Base-by-base conservation (phyloP, 2,888 invertebrate genomes). In the Hemistola chrysoprasaria region DNA sequence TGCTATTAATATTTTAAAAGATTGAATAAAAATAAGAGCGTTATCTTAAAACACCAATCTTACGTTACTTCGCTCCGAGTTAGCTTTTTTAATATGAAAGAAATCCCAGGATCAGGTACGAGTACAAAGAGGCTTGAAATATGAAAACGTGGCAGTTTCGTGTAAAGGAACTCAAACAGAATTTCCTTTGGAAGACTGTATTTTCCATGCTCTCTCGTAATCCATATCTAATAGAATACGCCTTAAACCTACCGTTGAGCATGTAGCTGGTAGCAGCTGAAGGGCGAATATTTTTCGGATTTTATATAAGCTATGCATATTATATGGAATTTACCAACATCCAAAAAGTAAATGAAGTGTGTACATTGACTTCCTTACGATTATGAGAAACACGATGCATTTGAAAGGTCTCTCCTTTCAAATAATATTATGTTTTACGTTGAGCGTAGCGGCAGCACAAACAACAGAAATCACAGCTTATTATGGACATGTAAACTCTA, bases 141-240 rank as follows among this genome's bases (percentile, higher is more conserved):
- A 60, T 59, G 55, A 56, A 59, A 63, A 52, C 58, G 49, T 54
- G 32, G 47, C 42, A 52, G 50, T 53, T 62, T 49, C 45, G 53
- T 64, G 56, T 55, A 59, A 60, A 67, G 56, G 52, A 62, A 56
- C 62, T 62, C 60, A 58, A 63, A 68, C 56, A 62, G 46, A 68
- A 65, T 58, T 56, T 60, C 47, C 42, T 43, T 52, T 33, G 26
- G 46, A 47, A 54, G 62, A 59, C 55, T 62, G 66, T 48, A 65
- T 71, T 74, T 69, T 64, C 61, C 53, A 62, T 60, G 56, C 62
- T 68, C 59, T 68, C 59, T 53, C 59, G 60, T 69, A 66, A 64
- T 65, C 59, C 65, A 52, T 67, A 62, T 62, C 48, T 59, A 62
- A 16, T 16, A 16, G 16, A n/a, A 65, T 52, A 59, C 47, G 50